Conservation (phyloP, 2,113 vertebrate species). For the Chionomys nivalis region DNA sequence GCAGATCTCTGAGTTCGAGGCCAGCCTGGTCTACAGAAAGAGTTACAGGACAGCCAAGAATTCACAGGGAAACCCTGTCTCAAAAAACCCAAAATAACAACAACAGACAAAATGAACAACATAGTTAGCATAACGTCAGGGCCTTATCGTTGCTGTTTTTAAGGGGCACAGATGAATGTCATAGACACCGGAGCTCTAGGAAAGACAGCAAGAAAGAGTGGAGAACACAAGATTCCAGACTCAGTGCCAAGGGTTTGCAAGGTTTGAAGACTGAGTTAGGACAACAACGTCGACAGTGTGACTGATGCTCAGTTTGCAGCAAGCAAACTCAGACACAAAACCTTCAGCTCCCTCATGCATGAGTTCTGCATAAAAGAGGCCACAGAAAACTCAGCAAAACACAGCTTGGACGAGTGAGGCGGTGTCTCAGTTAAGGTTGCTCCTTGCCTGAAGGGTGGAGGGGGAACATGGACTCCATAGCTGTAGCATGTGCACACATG, state of each 20-base stretch:
- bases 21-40: background rate
- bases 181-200: background rate
- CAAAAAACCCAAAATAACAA: background rate
- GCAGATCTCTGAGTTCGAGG: background rate
- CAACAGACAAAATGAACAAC: background rate
- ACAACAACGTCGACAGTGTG: background rate
- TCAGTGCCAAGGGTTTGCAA: background rate
- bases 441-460: too few species aligned
- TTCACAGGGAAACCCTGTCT: background rate
- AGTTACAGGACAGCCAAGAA: background rate
- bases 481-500: accelerated
- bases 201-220: background rate
- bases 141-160: background rate
- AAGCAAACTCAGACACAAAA: background rate
- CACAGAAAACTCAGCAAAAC: background rate
- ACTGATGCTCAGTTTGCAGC: background rate
- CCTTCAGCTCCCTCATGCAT: background rate
- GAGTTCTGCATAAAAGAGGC: background rate
- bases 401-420: too few species aligned
- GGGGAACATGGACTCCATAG: too few species aligned
- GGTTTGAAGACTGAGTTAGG: background rate
- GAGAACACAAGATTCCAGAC: background rate
- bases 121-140: background rate
- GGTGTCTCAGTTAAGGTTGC: background rate
- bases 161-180: constrained; percentile 7